phyloP scores from a whole-genome alignment of 2,797 vertebrate genomes.

The Phyllotis vaccarum region DNA sequence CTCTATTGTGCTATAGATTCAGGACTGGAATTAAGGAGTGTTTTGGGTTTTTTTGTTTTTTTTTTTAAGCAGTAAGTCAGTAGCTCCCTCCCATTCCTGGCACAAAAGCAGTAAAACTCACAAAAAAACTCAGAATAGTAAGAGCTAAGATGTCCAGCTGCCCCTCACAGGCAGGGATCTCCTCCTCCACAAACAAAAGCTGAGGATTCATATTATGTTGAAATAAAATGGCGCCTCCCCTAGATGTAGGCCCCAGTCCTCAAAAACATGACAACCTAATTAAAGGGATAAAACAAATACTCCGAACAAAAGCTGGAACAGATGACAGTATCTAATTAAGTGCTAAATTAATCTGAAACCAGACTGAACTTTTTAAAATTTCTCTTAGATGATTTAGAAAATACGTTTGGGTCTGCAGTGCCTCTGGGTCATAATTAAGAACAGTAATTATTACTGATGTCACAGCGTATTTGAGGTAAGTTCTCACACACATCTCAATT shows the following conservation, averaged over 20 bases:
- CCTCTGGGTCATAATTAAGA: constrained; percentile 72
- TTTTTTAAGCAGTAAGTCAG: not conserved
- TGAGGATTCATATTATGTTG: not conserved
- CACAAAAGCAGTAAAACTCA: not conserved
- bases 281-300: constrained; percentile 60
- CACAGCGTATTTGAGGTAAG: constrained; percentile 55
- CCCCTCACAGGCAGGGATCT: not conserved
- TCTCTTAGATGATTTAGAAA: constrained; percentile 75
- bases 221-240: not conserved
- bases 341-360: constrained; percentile 72
- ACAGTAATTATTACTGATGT: constrained; percentile 71
- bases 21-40: not conserved
- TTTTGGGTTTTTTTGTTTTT: no score
- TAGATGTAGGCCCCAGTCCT: not conserved
- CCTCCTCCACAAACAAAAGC: not conserved
- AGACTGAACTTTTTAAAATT: constrained; percentile 37
- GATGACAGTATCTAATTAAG: constrained; percentile 72
- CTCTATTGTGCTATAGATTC: not conserved
- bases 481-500: constrained; percentile 56
- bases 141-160: not conserved
- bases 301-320: constrained; percentile 60
- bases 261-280: constrained; percentile 58
- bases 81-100: not conserved
- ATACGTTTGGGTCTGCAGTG: constrained; percentile 63
- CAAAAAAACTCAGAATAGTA: not conserved